Evolutionary conservation across 2,797 vertebrate species (phyloP).

Genomic region (Bradypodion ventrale): DNA sequence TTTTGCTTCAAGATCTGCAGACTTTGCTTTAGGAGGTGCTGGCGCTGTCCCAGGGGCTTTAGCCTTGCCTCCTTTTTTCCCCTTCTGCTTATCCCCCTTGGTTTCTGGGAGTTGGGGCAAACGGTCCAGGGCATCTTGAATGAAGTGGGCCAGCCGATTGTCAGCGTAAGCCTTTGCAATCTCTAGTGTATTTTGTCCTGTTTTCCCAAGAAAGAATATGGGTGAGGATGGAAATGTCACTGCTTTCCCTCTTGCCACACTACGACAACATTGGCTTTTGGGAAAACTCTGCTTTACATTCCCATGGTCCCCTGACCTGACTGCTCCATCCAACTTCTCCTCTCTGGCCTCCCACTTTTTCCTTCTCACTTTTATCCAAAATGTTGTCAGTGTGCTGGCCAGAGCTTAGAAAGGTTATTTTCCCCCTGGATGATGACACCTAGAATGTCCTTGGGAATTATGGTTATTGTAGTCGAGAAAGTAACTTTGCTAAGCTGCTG

Average conservation of each 20-base stretch:
- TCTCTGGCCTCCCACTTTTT: not conserved
- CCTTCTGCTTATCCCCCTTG: slow-evolving; percentile 67
- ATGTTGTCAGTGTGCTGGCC: not conserved
- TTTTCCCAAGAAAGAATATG: slow-evolving; percentile 23
- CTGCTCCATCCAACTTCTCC: not conserved
- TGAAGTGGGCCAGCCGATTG: slow-evolving; percentile 78
- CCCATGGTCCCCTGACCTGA: not conserved
- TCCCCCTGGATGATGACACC: no score
- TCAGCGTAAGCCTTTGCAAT: slow-evolving; percentile 83
- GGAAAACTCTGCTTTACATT: not conserved
- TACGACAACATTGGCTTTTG: not conserved
- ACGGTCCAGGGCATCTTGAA: slow-evolving; percentile 80
- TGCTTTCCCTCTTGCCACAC: not conserved
- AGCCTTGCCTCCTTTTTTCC: slow-evolving; percentile 46
- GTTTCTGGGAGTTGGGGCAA: slow-evolving; percentile 76
- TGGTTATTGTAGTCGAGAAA: not conserved
- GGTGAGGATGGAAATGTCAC: not conserved
- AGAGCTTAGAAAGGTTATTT: no score
- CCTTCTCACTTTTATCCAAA: not conserved
- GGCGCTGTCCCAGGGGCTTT: slow-evolving; percentile 50
- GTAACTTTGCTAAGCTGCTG: not conserved
- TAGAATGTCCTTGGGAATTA: not conserved
- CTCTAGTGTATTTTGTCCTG: slow-evolving; percentile 85
- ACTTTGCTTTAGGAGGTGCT: slow-evolving; percentile 52
- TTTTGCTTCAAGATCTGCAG: slow-evolving; percentile 26